Base-by-base conservation (phyloP, 2,113 vertebrate genomes). In the Cairina moschata region DNA sequence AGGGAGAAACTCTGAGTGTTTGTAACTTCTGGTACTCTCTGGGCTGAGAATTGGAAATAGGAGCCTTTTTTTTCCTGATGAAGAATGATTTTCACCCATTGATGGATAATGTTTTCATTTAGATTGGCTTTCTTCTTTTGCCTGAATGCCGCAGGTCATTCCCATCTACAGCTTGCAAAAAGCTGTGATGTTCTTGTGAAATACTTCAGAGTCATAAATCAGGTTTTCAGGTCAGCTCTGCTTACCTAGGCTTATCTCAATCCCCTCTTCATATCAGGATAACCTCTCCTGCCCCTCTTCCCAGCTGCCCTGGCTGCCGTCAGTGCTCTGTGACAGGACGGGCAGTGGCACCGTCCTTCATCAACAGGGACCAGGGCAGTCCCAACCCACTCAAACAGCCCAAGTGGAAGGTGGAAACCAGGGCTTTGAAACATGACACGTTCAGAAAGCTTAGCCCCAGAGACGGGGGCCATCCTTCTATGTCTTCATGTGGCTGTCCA, bases 181-280 rank as follows among this genome's bases (percentile, higher is more conserved):
- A 42, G 22, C 20, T 2, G 8, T 2, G 2, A 72, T 48, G 21
- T 84, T 82, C 62, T 83, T 34, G 66, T 48, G 69, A 91, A 95
- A 91, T 78, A 48, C 7, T 92, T 95, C 86, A 84, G 60, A 56
- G 38, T 75, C 63, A 92, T 95, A 96, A 97, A 96, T 86, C 83
- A 95, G 91, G 73, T 93, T 95, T 96, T 95, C 92, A 96, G 95
- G 91, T 96, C 93, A 97, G 42, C 62, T 92, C 77, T 89, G 81
- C 62, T 95, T 96, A 91, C 91, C 60, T 84, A 79, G 80, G 60
- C 58, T 96, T 93, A 91, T 93, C 89, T 91, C 66, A 81, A 48
- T 84, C 73, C 83, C 68, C 26, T 55, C 91, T 95, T 90, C 66
- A 15, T 95, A 82, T 71, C 77, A 92, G 62, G 69, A 78, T 93